Conservation (phyloP, 2,888 invertebrate genomes). For the Andrena minutula region DNA sequence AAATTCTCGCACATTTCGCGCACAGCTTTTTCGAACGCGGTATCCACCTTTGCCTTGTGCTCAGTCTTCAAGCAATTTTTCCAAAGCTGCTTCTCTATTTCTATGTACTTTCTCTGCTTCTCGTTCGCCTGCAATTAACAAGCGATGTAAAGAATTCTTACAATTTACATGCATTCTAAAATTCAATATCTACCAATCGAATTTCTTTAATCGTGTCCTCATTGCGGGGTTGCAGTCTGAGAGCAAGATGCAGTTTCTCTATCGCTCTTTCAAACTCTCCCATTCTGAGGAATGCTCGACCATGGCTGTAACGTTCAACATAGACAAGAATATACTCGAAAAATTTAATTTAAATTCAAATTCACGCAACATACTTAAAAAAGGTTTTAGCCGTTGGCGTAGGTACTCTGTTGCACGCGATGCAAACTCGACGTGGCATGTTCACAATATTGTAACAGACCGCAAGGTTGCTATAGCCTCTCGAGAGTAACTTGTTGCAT, state of each 20-base stretch:
- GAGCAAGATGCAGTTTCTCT: conserved; percentile 86
- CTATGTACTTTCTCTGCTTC: conserved; percentile 78
- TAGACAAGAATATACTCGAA: not conserved
- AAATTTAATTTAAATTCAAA: not conserved
- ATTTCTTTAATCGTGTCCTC: conserved; percentile 87
- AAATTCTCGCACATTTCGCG: conserved; percentile 85
- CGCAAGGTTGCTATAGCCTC: conserved; percentile 90
- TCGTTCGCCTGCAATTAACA: conserved; percentile 71
- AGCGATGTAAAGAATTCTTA: not conserved
- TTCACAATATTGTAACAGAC: conserved; percentile 89
- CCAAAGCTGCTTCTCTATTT: conserved; percentile 82
- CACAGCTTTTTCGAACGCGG: conserved; percentile 83
- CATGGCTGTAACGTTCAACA: conserved; percentile 89
- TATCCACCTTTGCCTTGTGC: conserved; percentile 46
- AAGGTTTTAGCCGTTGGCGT: conserved; percentile 76
- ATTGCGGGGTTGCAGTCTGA: conserved; percentile 86
- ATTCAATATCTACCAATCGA: conserved; percentile 81
- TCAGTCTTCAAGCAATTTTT: conserved; percentile 79
- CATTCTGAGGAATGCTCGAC: conserved; percentile 88
- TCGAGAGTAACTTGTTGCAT: conserved; percentile 88
- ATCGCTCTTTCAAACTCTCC: conserved; percentile 88
- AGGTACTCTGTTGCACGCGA: conserved; percentile 86
- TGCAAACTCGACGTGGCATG: conserved; percentile 88
- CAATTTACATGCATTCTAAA: conserved; percentile 61
- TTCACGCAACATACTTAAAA: conserved; percentile 78